These are phyloP conservation scores for Rhinolophus sinicus DNA, from an alignment of 2,113 vertebrate genomes.

Conservation along the genomic window DNA sequence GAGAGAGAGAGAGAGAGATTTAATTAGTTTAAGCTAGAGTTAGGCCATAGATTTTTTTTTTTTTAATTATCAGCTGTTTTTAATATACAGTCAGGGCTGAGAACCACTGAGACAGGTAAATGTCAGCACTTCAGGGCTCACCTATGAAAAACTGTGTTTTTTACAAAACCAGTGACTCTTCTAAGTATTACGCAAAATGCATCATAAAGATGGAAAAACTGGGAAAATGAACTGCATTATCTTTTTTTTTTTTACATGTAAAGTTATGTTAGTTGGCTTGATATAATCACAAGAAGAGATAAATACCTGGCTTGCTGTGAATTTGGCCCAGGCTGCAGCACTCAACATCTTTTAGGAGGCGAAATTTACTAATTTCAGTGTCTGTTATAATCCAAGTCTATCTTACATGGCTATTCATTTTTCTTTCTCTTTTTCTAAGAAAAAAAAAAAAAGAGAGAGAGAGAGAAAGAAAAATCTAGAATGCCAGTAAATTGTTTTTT, in stretches of 20 bases:
- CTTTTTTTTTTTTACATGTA: background rate
- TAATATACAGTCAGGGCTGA: background rate
- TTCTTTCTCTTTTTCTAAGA: background rate
- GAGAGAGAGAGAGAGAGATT: background rate
- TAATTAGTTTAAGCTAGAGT: slow-evolving; percentile 21
- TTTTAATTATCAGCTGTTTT: background rate
- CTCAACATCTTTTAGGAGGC: background rate
- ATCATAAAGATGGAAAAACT: background rate
- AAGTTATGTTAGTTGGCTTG: background rate
- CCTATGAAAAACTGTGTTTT: background rate
- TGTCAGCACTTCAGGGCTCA: background rate
- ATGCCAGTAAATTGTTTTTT: background rate
- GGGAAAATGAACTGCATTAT: background rate
- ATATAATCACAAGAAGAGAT: background rate
- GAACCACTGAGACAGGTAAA: background rate
- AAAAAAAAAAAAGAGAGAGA: background rate
- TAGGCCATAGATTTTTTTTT: background rate
- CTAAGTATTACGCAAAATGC: background rate
- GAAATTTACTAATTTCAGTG: background rate
- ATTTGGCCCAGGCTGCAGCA: background rate
- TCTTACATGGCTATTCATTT: background rate
- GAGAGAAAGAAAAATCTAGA: background rate
- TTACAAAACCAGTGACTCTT: background rate
- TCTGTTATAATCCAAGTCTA: background rate
- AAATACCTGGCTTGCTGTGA: background rate